Evolutionary conservation across 1,140 invertebrate genomes (phyloP).

Genomic region (Artemia franciscana): DNA sequence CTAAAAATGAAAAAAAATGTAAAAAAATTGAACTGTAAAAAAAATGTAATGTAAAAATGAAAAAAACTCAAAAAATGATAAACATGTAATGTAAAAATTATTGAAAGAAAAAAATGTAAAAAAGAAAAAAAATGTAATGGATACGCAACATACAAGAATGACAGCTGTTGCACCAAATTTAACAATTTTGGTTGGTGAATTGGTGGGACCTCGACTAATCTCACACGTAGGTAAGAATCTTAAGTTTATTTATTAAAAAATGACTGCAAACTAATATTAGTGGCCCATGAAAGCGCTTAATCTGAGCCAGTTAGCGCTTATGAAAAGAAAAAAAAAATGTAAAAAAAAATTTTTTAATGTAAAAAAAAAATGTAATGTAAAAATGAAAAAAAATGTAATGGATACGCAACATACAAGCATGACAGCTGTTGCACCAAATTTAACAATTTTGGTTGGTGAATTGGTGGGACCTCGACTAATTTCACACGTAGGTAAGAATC

Average conservation of each 20-base stretch:
- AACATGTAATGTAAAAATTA: too few species aligned
- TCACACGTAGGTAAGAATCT: constrained; percentile 52
- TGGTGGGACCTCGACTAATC: constrained; percentile 84
- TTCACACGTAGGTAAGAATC: constrained; percentile 52
- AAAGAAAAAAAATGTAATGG: too few species aligned
- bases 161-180: constrained; percentile 93
- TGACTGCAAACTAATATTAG: neutral
- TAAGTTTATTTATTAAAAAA: too few species aligned
- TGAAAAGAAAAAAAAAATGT: constrained; percentile 30
- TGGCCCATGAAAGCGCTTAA: constrained; percentile 37
- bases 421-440: constrained; percentile 92
- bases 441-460: constrained; percentile 84
- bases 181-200: constrained; percentile 78
- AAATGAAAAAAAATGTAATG: too few species aligned
- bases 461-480: constrained; percentile 85
- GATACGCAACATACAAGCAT: too few species aligned
- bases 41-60: too few species aligned
- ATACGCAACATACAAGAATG: too few species aligned
- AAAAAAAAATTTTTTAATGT: too few species aligned
- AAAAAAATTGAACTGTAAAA: too few species aligned
- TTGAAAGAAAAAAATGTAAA: too few species aligned
- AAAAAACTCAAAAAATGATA: neutral
- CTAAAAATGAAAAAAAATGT: too few species aligned
- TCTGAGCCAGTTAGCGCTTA: constrained; percentile 38
- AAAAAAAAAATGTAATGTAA: too few species aligned